Conservation (phyloP, 2,797 vertebrate genomes). For the Semotilus atromaculatus region DNA sequence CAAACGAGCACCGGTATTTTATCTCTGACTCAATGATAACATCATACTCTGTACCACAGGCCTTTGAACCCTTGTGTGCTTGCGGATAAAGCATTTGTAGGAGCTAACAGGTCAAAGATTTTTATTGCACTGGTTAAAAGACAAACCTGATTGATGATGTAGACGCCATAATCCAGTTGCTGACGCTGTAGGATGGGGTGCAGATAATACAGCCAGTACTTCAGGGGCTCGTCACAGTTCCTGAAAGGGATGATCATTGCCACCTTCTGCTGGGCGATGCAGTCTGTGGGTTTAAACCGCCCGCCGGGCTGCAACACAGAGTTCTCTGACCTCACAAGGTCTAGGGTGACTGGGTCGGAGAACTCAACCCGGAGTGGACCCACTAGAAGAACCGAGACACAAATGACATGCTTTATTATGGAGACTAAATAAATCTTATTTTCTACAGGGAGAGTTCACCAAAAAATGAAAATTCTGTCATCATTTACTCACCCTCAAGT, state of each 20-base stretch:
- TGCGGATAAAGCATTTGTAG: neutral
- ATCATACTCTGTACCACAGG: neutral
- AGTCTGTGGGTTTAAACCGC: constrained; percentile 81
- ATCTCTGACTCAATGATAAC: neutral
- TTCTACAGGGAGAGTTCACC: neutral
- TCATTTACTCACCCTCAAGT: no score
- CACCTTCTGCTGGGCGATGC: constrained; percentile 89
- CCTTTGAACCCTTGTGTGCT: constrained; percentile 11
- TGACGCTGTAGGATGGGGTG: constrained; percentile 93
- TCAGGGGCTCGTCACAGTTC: constrained; percentile 94
- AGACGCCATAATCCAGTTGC: constrained; percentile 93
- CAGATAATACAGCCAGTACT: constrained; percentile 92
- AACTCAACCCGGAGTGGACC: constrained; percentile 89
- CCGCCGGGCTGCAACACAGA: constrained; percentile 80
- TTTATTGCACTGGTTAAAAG: neutral
- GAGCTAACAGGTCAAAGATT: neutral
- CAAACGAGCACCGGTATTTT: no score
- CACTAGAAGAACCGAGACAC: constrained; percentile 71
- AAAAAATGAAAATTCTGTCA: no score
- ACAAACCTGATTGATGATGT: constrained; percentile 92
- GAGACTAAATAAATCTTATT: neutral
- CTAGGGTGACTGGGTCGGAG: constrained; percentile 78
- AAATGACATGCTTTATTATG: neutral
- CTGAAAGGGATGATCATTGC: constrained; percentile 95
- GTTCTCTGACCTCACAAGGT: constrained; percentile 78